phyloP scores from a whole-genome alignment of 2,797 vertebrate species.

The Manis crassicaudata region DNA sequence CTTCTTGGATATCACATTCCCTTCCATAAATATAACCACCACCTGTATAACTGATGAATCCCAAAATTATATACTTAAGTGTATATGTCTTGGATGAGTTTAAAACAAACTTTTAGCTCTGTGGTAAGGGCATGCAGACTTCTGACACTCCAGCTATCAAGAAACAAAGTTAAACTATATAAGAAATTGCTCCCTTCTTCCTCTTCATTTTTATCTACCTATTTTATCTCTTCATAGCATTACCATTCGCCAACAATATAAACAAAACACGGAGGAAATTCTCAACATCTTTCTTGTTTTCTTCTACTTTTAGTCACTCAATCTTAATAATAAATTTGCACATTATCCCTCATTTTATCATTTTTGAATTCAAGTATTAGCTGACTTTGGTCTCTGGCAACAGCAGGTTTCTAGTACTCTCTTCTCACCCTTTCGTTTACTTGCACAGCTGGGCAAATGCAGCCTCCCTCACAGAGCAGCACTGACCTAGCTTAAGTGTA shows the following conservation, averaged over 20 bases:
- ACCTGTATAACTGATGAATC: too few species aligned
- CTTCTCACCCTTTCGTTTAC: not conserved
- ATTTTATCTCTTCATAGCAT: not conserved
- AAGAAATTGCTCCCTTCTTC: too few species aligned
- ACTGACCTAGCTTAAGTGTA: not conserved
- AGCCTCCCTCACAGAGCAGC: accelerated
- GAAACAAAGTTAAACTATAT: not conserved
- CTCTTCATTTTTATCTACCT: not conserved
- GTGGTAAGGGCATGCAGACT: not conserved
- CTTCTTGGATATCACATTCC: not conserved
- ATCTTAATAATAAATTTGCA: not conserved
- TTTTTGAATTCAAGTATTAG: not conserved
- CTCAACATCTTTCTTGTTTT: not conserved
- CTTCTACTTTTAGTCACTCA: not conserved
- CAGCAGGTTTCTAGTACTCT: not conserved
- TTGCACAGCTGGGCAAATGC: too few species aligned
- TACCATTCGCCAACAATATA: not conserved
- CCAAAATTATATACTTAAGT: not conserved
- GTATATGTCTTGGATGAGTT: not conserved
- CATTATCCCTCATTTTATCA: not conserved
- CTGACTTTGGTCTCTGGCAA: not conserved
- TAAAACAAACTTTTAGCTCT: not conserved
- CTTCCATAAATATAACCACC: not conserved
- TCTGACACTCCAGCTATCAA: not conserved
- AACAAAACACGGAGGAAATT: not conserved